Conservation (phyloP, 2,113 vertebrate genomes). For the Pluvianellus socialis region DNA sequence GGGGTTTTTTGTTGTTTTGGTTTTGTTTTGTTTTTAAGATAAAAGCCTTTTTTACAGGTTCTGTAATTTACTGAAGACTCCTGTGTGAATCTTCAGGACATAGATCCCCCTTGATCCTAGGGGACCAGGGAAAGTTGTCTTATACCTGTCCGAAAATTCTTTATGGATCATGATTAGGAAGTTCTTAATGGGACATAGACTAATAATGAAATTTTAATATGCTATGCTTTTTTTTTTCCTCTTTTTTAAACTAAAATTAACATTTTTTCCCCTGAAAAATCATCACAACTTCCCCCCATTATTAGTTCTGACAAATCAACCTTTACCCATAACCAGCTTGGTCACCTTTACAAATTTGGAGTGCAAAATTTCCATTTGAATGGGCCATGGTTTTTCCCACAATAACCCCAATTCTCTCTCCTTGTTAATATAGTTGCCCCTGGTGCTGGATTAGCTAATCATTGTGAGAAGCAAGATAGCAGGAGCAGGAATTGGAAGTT, state of each 20-base stretch:
- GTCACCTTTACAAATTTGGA: neutral
- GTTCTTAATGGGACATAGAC: neutral
- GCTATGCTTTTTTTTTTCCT: neutral
- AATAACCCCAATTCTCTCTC: conserved; percentile 21
- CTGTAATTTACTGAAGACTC: neutral
- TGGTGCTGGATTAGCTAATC: conserved; percentile 10
- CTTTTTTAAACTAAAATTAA: neutral
- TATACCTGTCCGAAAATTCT: neutral
- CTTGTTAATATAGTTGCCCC: conserved; percentile 8
- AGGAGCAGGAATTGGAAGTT: conserved; percentile 3
- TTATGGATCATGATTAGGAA: neutral
- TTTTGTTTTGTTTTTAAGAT: neutral
- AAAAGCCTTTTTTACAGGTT: neutral
- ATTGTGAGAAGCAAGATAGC: neutral
- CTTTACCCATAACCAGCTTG: neutral
- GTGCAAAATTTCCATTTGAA: conserved; percentile 34
- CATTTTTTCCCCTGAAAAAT: neutral
- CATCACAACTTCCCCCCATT: neutral
- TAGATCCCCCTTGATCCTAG: neutral
- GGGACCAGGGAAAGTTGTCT: neutral
- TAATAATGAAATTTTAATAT: neutral
- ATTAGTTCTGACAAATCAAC: neutral
- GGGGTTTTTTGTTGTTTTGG: no score
- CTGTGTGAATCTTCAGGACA: neutral
- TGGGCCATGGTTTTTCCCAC: neutral